Percentiles rank a stretch among this genome's conserved stretches.
These are phyloP conservation scores for Urosaurus nigricauda DNA, from an alignment of 2,797 vertebrate species.

Conservation along the genomic window DNA sequence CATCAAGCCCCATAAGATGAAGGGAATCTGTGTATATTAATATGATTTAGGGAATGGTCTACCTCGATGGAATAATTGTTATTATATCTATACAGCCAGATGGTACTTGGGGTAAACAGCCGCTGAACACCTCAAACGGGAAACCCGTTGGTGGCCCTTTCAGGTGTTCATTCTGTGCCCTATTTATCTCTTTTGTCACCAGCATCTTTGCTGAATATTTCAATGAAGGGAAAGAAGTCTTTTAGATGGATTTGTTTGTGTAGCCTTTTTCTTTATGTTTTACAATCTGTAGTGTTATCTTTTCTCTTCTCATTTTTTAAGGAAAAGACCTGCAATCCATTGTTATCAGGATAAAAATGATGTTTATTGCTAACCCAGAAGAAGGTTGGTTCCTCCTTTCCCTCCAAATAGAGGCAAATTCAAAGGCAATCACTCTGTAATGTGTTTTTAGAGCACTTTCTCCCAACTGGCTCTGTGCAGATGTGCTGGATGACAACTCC, in stretches of 20 bases:
- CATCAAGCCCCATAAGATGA: conserved; percentile 74
- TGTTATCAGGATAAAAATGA: neutral
- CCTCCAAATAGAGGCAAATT: neutral
- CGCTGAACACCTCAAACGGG: conserved; percentile 73
- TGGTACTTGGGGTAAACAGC: conserved; percentile 82
- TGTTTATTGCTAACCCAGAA: conserved; percentile 17
- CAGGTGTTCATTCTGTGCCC: conserved; percentile 67
- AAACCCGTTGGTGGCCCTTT: conserved; percentile 72
- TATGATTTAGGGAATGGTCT: conserved; percentile 81
- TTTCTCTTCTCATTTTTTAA: neutral
- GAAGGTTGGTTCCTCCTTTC: neutral
- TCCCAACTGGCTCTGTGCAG: neutral
- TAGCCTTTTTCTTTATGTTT: neutral
- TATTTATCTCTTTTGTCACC: conserved; percentile 62
- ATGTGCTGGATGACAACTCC: neutral
- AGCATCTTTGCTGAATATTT: conserved; percentile 42
- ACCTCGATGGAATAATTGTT: conserved; percentile 82
- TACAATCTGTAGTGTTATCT: neutral
- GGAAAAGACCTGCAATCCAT: neutral
- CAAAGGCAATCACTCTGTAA: neutral
- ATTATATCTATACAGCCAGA: conserved; percentile 83
- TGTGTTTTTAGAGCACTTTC: conserved; percentile 1
- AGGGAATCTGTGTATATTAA: conserved; percentile 75
- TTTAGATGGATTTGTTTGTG: conserved; percentile 26
- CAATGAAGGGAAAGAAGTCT: conserved; percentile 7